Percentiles rank a stretch among this genome's conserved stretches.
phyloP scores from a whole-genome alignment of 2,888 invertebrate species.

The Leucophora obtusa region DNA sequence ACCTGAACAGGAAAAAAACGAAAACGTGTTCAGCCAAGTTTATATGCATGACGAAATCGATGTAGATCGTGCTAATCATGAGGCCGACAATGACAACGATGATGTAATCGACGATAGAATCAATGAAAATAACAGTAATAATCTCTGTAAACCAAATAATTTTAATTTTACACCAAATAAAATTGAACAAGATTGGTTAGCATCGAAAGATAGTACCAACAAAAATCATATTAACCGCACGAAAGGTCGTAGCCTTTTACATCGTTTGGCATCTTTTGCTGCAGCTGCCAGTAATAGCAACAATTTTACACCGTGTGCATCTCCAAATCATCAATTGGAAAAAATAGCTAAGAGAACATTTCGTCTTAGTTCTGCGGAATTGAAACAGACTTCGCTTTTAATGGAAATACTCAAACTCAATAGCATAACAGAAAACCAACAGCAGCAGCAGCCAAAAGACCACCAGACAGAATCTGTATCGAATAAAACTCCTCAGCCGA shows the following conservation, averaged over 20 bases:
- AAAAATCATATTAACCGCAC: constrained; percentile 6
- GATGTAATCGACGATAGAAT: neutral
- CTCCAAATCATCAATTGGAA: constrained; percentile 27
- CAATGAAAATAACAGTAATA: neutral
- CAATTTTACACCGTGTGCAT: neutral
- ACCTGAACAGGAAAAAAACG: neutral
- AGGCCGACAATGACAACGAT: no score
- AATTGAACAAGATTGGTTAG: neutral
- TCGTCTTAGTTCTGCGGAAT: constrained; percentile 24
- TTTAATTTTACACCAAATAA: no score
- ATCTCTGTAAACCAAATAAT: neutral
- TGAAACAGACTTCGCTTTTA: constrained; percentile 45
- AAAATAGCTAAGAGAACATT: constrained; percentile 43
- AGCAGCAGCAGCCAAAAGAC: constrained; percentile 8
- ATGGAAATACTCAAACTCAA: constrained; percentile 48
- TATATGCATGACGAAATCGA: constrained; percentile 4
- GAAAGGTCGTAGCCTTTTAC: constrained; percentile 44
- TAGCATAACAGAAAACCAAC: constrained; percentile 15
- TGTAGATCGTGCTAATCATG: no score
- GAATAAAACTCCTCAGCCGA: neutral
- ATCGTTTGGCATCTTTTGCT: constrained; percentile 50
- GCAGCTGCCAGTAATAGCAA: constrained; percentile 41
- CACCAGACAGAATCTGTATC: neutral
- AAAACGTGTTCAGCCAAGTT: neutral
- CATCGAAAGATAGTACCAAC: constrained; percentile 9